phyloP scores from a whole-genome alignment of 2,797 vertebrate genomes.

The Pelobates cultripes region DNA sequence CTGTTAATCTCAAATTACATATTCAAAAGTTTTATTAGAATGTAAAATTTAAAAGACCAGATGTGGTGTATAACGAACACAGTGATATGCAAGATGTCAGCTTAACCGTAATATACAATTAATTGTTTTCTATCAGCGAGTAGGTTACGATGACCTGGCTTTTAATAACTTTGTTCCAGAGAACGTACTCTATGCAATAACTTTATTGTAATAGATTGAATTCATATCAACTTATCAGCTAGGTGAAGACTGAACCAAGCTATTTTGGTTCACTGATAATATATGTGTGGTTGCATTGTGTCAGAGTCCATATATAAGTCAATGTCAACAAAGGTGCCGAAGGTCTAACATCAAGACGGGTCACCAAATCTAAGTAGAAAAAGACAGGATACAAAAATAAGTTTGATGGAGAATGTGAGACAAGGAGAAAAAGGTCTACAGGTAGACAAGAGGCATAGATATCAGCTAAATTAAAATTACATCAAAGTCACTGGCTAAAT shows the following conservation, averaged over 20 bases:
- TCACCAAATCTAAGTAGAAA: no score
- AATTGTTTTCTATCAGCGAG: conserved; percentile 19
- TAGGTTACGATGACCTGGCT: conserved; percentile 33
- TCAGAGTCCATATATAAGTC: no score
- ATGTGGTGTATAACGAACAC: conserved; percentile 16
- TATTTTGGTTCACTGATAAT: not conserved
- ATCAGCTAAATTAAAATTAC: no score
- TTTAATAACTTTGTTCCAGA: conserved; percentile 13
- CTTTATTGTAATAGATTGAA: conserved; percentile 28
- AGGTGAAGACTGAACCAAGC: not conserved
- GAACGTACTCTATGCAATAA: conserved; percentile 20
- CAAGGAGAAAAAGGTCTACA: no score
- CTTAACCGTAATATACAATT: conserved; percentile 24
- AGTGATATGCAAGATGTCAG: conserved; percentile 22
- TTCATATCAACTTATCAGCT: conserved; percentile 15
- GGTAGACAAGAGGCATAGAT: no score
- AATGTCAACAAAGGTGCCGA: no score
- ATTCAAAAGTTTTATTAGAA: conserved; percentile 27
- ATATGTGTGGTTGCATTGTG: not conserved
- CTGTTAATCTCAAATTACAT: not conserved
- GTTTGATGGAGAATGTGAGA: no score
- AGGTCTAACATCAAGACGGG: no score
- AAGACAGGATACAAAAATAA: no score
- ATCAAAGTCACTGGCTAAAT: no score
- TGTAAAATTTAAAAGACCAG: conserved; percentile 8